Base-by-base conservation (phyloP, 2,888 invertebrate species). In the Lymantria dispar region DNA sequence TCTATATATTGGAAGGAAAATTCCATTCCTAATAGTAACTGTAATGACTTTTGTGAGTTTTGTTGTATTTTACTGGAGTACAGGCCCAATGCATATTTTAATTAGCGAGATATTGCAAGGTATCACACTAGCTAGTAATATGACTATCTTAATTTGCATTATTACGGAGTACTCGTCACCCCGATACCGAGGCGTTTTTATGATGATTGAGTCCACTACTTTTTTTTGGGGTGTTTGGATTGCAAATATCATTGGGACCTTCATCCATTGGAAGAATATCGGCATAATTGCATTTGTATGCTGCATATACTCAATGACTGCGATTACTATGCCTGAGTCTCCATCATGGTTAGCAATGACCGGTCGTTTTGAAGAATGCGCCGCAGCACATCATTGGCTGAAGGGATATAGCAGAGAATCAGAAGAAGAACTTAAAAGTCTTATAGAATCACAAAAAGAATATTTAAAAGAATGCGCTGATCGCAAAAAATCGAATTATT, bases 261-360 rank as follows among this genome's bases (percentile, higher is more conserved):
- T 68, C 50, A 48, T 55, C 40, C 50, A 67, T 30, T 65, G 61
- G 63, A 70, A 62, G 46, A 64, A 64, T 29, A 70, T 72, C 33
- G 60, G 63, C 8, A 43, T 68, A 47, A 65, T 68, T 10, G 54
- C 50, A 38, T 57, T 69, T 15, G 40, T 68, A 11, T 62, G 46
- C n/a, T 56, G 60, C 0, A 10, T 48, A 7, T 67, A 65, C 45
- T 45, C 62, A 13, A 50, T 68, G 3, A 54, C 54, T 10, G 56
- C 69, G 9, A 30, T 61, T 41, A 29, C 54, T 47, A 59, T 62
- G 64, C 78, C 79, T 0, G 79, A 79, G 50, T 79, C 80, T 3
- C 82, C 80, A 0, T 72, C 74, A 36, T 83, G 82, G 81, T 60
- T 82, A 8, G 81, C 80, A 8, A 72, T 77, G 56, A 76, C 73